These are phyloP conservation scores for Oxyura jamaicensis DNA, from an alignment of 2,113 vertebrate species.

Conservation along the genomic window DNA sequence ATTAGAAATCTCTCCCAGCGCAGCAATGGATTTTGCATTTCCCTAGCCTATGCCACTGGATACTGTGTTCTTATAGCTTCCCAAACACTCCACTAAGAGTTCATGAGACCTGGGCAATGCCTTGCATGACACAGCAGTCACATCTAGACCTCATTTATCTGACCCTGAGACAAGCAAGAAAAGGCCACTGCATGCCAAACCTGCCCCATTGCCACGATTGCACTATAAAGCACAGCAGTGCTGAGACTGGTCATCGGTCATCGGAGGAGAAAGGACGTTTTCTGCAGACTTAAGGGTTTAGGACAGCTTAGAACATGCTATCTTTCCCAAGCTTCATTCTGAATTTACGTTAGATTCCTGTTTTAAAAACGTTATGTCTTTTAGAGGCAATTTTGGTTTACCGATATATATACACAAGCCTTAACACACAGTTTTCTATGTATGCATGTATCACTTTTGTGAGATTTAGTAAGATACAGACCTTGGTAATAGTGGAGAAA, in stretches of 20 bases:
- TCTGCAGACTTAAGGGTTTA: not conserved
- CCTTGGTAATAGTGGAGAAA: not conserved
- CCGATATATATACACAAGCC: not conserved
- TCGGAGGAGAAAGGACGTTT: not conserved
- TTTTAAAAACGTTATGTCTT: not conserved
- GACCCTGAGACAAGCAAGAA: not conserved
- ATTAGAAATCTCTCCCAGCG: not conserved
- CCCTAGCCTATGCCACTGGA: not conserved
- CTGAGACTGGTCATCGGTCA: not conserved
- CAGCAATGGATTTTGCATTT: not conserved
- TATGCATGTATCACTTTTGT: no score
- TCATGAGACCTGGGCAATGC: not conserved
- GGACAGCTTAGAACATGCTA: not conserved
- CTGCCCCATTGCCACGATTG: not conserved
- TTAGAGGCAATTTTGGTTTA: not conserved
- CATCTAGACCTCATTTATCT: not conserved
- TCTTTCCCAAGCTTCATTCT: not conserved
- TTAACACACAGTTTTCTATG: not conserved
- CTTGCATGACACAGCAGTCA: not conserved
- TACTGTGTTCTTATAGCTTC: not conserved
- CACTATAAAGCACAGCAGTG: not conserved
- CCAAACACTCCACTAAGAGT: not conserved
- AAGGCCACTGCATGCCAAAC: fast-evolving
- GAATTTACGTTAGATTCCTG: fast-evolving
- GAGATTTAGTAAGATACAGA: not conserved